These are phyloP conservation scores for Knipowitschia caucasica DNA, from an alignment of 2,797 vertebrate genomes.

Conservation along the genomic window DNA sequence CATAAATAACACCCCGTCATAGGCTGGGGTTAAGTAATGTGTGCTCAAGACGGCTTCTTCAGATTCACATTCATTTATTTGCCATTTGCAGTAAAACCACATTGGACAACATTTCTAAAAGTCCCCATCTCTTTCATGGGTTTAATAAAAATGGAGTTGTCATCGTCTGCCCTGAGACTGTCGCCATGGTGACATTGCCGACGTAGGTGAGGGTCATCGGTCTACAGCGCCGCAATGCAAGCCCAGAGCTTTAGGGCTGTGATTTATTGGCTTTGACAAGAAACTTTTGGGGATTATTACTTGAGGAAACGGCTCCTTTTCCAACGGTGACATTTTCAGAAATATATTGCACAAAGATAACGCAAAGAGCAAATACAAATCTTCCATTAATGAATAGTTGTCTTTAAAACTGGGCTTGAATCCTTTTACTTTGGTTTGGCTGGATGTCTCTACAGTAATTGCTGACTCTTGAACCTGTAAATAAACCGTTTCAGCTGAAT, in stretches of 20 bases:
- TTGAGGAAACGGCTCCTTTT: conserved; percentile 19
- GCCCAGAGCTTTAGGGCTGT: conserved; percentile 34
- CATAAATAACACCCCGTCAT: neutral
- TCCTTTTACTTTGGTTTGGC: too few relatives aligned
- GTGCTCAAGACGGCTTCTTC: conserved; percentile 2
- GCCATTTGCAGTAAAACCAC: too few relatives aligned
- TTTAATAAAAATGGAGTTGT: conserved; percentile 19
- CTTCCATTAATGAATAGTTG: neutral
- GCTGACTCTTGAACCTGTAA: too few relatives aligned
- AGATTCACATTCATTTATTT: too few relatives aligned
- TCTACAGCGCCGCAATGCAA: conserved; percentile 15
- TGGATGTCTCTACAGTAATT: too few relatives aligned
- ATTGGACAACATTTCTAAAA: too few relatives aligned
- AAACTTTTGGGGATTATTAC: conserved; percentile 24
- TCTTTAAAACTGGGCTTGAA: too few relatives aligned
- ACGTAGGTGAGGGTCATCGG: conserved; percentile 20
- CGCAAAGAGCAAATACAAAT: neutral
- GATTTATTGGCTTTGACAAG: conserved; percentile 43
- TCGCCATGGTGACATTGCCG: conserved; percentile 31
- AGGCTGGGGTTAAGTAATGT: conserved; percentile 1
- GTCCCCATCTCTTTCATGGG: conserved; percentile 7
- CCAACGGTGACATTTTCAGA: neutral
- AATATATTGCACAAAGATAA: neutral
- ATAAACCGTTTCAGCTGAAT: too few relatives aligned
- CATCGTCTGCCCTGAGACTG: conserved; percentile 3